Evolutionary conservation across 2,113 vertebrate species (phyloP), one percentile per base, ranked within the genome.

Genomic region (Corynorhinus townsendii): DNA sequence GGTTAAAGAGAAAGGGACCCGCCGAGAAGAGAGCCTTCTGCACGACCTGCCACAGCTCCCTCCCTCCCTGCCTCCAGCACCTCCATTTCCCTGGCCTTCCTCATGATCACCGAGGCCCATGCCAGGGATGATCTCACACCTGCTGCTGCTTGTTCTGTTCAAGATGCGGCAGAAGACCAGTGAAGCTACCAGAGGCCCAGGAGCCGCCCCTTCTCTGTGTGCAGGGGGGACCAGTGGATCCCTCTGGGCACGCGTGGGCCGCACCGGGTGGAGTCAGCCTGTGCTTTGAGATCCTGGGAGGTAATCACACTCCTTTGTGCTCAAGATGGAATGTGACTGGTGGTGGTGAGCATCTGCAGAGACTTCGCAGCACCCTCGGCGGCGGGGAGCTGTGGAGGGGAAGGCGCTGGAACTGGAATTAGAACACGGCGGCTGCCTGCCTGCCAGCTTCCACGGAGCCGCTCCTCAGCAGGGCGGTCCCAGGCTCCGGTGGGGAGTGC

Each of bases 351-450:
- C 95, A 95, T 97, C 97, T 96, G 90, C 82, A 80, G 47, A 92
- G 90, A 75, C 91, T 96, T 96, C 89, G 43, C 86, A 93, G 95
- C 92, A 95, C 88, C 93, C 95, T 84, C 30, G 49, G 92, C 64
- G 94, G 88, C 96, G 95, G 91, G 86, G 89, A 93, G 95, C 86
- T 97, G 92, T 96, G 89, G 85, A 93, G 66, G 93, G 62, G 93
- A 95, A 97, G 95, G 95, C 96, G 95, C 93, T 92, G 95, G 94
- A 90, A 95, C 96, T 96, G 95, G 95, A 97, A 96, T 97, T 97
- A 97, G 97, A 97, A 96, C 86, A 90, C 90, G 89, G 92, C 95
- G 95, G 95, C 97, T 97, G 95, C 95, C 94, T 97, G 95, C 95
- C 94, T 92, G 95, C 82, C 38, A 83, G 86, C 64, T 95, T 93